Conservation (phyloP, 2,797 vertebrate species). For the Melanogrammus aeglefinus region DNA sequence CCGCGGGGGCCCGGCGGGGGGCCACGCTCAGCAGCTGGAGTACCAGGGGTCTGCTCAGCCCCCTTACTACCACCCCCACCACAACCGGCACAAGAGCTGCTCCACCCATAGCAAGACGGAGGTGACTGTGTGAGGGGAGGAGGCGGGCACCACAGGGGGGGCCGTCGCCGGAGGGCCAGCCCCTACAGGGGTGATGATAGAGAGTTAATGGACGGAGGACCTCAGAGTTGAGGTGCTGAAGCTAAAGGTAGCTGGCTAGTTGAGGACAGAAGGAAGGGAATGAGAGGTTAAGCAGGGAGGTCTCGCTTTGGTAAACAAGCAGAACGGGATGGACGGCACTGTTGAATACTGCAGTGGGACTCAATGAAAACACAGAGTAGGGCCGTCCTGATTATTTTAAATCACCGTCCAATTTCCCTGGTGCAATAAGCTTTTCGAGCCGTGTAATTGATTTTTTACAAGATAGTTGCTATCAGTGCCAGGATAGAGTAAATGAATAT, state of each 20-base stretch:
- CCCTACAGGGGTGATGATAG: neutral
- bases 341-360: no score
- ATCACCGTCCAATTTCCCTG: neutral
- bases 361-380: no score
- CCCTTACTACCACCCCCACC: conserved; percentile 59
- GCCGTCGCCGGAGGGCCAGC: neutral
- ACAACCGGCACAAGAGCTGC: conserved; percentile 77
- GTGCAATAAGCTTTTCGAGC: neutral
- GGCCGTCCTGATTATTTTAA: no score
- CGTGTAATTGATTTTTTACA: neutral
- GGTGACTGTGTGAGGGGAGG: conserved; percentile 81
- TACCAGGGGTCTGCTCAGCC: conserved; percentile 57
- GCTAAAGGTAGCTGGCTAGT: neutral
- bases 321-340: no score
- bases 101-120: conserved; percentile 92
- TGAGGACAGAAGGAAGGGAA: neutral
- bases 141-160: neutral
- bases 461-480: neutral
- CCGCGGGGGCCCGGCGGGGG: conserved; percentile 21
- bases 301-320: no score
- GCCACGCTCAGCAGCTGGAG: conserved; percentile 31
- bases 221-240: neutral
- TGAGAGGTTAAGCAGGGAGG: neutral
- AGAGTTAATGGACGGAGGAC: neutral
- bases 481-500: neutral